phyloP scores from a whole-genome alignment of 2,888 invertebrate species.

The Anorthoa munda region DNA sequence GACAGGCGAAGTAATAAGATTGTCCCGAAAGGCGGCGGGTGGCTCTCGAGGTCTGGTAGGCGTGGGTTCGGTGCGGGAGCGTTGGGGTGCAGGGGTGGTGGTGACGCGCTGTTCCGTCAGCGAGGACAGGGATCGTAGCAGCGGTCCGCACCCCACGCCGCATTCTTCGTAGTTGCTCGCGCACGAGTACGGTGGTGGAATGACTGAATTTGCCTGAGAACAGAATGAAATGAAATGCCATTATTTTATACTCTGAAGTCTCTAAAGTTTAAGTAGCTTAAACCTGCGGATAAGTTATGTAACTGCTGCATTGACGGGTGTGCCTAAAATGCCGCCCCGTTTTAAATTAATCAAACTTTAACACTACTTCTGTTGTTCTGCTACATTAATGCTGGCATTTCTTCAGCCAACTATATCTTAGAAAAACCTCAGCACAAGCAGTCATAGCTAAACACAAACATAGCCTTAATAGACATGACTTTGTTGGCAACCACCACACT shows the following conservation, averaged over 20 bases:
- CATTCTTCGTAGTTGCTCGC: slow-evolving; percentile 93
- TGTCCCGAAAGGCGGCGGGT: slow-evolving; percentile 79
- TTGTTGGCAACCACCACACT: background rate
- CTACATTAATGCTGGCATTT: too few species aligned
- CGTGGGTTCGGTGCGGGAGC: slow-evolving; percentile 69
- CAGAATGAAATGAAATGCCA: too few species aligned
- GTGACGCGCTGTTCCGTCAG: slow-evolving; percentile 82
- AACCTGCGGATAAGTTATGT: background rate
- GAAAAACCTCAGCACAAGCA: background rate
- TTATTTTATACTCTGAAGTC: background rate
- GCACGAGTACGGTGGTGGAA: slow-evolving; percentile 96
- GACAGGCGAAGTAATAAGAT: slow-evolving; percentile 82
- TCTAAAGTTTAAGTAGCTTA: background rate
- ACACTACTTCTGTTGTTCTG: too few species aligned
- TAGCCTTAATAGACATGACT: background rate
- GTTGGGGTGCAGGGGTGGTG: slow-evolving; percentile 53
- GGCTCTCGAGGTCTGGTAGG: slow-evolving; percentile 64
- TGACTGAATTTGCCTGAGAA: slow-evolving; percentile 94
- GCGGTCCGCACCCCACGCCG: slow-evolving; percentile 87
- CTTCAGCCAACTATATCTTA: too few species aligned
- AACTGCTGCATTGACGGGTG: too few species aligned
- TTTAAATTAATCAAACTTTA: too few species aligned
- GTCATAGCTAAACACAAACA: background rate
- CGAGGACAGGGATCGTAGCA: slow-evolving; percentile 92
- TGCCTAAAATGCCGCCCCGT: too few species aligned